phyloP scores from a whole-genome alignment of 2,797 vertebrate species.

The Mus caroli region DNA sequence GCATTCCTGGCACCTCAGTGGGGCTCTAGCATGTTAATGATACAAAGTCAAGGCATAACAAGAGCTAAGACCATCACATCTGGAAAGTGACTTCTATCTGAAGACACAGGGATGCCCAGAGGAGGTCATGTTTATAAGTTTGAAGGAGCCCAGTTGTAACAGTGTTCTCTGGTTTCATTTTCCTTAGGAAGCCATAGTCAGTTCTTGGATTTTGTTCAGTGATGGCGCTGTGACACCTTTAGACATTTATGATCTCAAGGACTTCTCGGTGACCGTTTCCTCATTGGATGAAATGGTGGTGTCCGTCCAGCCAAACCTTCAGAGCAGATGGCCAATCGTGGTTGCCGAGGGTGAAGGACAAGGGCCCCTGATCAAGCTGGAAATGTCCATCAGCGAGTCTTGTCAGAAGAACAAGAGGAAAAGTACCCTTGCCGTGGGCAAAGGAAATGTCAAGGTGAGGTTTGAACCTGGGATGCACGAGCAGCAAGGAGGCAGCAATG shows the following conservation, averaged over 20 bases:
- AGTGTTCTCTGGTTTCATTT: neutral
- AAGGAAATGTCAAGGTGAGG: conserved; percentile 94
- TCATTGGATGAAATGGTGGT: conserved; percentile 95
- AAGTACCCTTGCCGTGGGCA: conserved; percentile 94
- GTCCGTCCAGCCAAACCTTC: conserved; percentile 91
- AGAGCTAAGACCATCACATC: neutral
- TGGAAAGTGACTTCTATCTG: neutral
- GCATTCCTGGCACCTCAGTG: neutral
- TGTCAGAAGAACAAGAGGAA: conserved; percentile 98
- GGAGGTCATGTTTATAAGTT: neutral
- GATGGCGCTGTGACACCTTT: conserved; percentile 96
- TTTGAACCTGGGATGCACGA: conserved; percentile 90
- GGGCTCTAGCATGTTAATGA: too few relatives aligned
- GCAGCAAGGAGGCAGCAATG: conserved; percentile 88
- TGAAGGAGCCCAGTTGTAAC: neutral
- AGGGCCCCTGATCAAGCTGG: conserved; percentile 94
- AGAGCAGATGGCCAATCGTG: conserved; percentile 93
- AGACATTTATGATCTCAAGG: conserved; percentile 96
- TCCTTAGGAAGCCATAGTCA: conserved; percentile 95
- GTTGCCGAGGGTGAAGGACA: conserved; percentile 96
- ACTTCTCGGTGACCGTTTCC: conserved; percentile 93
- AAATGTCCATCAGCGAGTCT: conserved; percentile 96
- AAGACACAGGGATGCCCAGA: neutral
- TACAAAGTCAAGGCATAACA: neutral
- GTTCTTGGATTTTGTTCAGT: conserved; percentile 97